Evolutionary conservation across 2,113 vertebrate species (phyloP).

Genomic region (Pterocles orientalis): DNA sequence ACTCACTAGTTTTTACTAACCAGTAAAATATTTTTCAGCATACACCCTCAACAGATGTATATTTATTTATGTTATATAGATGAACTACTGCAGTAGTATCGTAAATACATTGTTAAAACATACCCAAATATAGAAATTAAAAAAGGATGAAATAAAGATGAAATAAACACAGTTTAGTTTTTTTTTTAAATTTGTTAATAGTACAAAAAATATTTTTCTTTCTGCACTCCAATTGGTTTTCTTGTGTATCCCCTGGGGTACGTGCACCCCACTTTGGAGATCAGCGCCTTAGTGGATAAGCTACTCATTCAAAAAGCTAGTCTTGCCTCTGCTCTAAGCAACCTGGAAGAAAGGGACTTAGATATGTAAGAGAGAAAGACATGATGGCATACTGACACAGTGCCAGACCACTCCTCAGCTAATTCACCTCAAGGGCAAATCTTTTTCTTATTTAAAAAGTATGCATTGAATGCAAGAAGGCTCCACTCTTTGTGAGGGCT

Average conservation of each 20-base stretch:
- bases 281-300: neutral
- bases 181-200: neutral
- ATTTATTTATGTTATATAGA: neutral
- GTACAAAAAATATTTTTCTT: neutral
- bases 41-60: neutral
- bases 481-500: neutral
- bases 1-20: neutral
- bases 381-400: neutral
- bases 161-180: neutral
- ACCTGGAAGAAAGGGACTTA: neutral
- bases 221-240: neutral
- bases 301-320: neutral
- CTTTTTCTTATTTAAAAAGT: slow-evolving; percentile 7
- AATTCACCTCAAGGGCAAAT: neutral
- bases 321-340: neutral
- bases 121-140: neutral
- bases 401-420: neutral
- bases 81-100: neutral
- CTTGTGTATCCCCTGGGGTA: fast-evolving
- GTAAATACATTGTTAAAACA: neutral
- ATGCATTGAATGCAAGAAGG: neutral
- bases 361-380: neutral
- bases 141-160: neutral
- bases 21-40: neutral
- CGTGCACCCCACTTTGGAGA: neutral